Evolutionary conservation across 1,140 invertebrate genomes (phyloP), one percentile per base, ranked within the genome.

Genomic region (Drosophila varians): DNA sequence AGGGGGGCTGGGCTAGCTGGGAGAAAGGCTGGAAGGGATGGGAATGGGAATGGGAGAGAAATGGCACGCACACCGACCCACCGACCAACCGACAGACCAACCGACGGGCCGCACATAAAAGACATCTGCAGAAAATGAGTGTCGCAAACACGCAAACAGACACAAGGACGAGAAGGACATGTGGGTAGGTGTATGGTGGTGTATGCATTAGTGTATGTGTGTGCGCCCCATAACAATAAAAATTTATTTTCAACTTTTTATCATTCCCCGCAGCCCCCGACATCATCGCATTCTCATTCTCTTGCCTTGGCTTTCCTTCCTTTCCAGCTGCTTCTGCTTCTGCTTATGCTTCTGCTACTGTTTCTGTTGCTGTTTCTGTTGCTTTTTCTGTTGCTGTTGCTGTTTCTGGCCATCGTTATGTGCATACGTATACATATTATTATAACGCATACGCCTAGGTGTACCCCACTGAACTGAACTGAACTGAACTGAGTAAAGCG

Each of bases 191-290:
- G 28, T 31, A 8, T 36, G 65, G 43, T 4, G 16, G 26, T 25
- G 21, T 43, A 31, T 36, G 19, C 18, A 19, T 38, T 26, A 18
- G n/a, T 65, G 9, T 40, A 58, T 69, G 71, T 87, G 62, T 87
- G 62, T 74, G 82, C 74, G 82, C 74, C 77, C 82, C 82, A 86
- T 86, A 86, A 86, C 82, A 86, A 86, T 86, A 86, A 86, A 86
- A 86, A 87, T 87, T 86, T 86, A 86, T 86, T 87, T 87, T 86
- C 82, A 86, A 86, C 82, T 86, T 84, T 84, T 84, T 84, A 84
- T 84, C 80, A 80, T 73, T 55, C 80, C 51, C 61, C 56, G 52
- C 53, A 14, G 31, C 28, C 21, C 34, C 21, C 34, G 19, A 25
- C 54, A 16, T 7, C 16, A 8, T 26, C 23, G 4, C 28, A 31